phyloP scores from a whole-genome alignment of 2,888 invertebrate genomes.

The Zootermopsis nevadensis region DNA sequence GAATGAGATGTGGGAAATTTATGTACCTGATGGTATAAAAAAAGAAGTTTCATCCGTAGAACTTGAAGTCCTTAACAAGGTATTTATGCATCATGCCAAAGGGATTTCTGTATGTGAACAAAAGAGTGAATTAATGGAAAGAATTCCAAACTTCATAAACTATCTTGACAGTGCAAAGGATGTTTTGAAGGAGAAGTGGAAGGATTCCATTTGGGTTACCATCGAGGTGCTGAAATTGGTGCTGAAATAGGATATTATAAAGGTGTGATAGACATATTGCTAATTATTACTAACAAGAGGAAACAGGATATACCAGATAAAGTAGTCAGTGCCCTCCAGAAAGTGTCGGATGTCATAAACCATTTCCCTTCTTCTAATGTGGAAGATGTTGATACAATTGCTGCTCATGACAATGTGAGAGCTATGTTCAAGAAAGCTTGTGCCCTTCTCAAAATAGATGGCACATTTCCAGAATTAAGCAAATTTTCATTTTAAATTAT shows the following conservation, averaged over 20 bases:
- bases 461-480: conserved; percentile 68
- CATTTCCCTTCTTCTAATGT: conserved; percentile 75
- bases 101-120: no score
- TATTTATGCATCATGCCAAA: conserved; percentile 28
- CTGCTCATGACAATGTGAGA: conserved; percentile 72
- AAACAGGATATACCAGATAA: conserved; percentile 64
- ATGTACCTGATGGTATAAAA: conserved; percentile 69
- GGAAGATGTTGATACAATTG: conserved; percentile 73
- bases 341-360: conserved; percentile 70
- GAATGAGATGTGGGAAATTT: conserved; percentile 72
- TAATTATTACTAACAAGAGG: conserved; percentile 49
- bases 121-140: background rate
- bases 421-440: conserved; percentile 77
- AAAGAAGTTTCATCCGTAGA: conserved; percentile 63
- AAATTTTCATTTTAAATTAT: conserved; percentile 69
- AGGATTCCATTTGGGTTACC: conserved; percentile 81
- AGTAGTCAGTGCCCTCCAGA: conserved; percentile 66
- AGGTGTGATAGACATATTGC: conserved; percentile 67
- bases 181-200: conserved; percentile 69
- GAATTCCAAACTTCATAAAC: conserved; percentile 21
- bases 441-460: conserved; percentile 73
- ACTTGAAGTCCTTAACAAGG: conserved; percentile 44
- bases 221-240: conserved; percentile 80
- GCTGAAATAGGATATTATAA: conserved; percentile 81
- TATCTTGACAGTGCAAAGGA: conserved; percentile 36